phyloP scores from a whole-genome alignment of 2,797 vertebrate genomes.

The Poeciliopsis presidionis region DNA sequence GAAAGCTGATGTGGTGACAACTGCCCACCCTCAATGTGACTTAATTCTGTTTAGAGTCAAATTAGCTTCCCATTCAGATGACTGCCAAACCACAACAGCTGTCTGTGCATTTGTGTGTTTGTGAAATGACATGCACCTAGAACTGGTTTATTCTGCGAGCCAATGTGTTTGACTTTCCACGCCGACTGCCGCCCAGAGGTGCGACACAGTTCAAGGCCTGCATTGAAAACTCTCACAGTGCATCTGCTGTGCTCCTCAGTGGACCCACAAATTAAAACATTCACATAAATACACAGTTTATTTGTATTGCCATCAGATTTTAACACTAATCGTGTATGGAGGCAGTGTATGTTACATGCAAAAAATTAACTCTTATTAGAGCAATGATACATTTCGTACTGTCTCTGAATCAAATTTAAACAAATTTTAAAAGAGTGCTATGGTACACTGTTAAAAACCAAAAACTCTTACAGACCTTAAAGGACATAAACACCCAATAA shows the following conservation, averaged over 20 bases:
- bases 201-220: constrained; percentile 75
- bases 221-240: constrained; percentile 79
- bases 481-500: background rate
- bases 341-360: background rate
- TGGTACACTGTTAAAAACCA: background rate
- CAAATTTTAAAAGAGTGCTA: background rate
- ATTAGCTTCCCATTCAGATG: constrained; percentile 82
- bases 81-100: constrained; percentile 83
- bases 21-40: constrained; percentile 79
- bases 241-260: constrained; percentile 64
- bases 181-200: constrained; percentile 66
- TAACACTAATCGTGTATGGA: background rate
- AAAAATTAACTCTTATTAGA: background rate
- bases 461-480: background rate
- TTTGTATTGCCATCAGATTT: constrained; percentile 47
- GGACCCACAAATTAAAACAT: constrained; percentile 36
- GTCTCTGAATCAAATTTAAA: background rate
- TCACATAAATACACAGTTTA: constrained; percentile 22
- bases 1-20: constrained; percentile 78
- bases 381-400: background rate
- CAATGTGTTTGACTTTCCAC: constrained; percentile 81
- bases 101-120: constrained; percentile 54
- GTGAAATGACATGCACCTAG: constrained; percentile 57
- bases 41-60: constrained; percentile 85
- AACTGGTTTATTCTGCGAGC: constrained; percentile 70